Conservation (phyloP, 1,140 invertebrate genomes). For the Trichonephila clavipes region DNA sequence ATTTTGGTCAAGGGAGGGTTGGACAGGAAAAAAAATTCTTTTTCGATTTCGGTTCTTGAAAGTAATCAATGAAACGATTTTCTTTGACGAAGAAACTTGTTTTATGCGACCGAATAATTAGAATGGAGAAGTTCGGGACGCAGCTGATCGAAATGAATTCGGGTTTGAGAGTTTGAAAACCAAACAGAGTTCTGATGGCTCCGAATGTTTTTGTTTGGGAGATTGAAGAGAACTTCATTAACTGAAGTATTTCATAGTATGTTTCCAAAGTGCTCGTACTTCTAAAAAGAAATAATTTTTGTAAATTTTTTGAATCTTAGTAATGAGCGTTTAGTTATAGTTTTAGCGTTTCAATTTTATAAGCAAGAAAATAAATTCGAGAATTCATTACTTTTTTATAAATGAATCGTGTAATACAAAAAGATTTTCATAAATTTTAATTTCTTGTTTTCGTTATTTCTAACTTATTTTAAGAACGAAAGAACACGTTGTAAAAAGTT, state of each 20-base stretch:
- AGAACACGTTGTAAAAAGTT: no score
- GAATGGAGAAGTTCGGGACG: constrained; percentile 16
- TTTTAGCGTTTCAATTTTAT: no score
- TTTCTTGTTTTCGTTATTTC: no score
- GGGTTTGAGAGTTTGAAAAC: not conserved
- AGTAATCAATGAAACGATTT: constrained; percentile 58
- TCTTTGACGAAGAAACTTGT: constrained; percentile 60
- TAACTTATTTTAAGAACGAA: no score
- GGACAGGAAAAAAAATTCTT: not conserved
- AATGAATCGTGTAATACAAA: no score
- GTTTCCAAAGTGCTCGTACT: not conserved
- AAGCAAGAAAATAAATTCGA: no score
- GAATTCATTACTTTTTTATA: no score
- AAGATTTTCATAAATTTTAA: no score
- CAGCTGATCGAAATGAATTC: constrained; percentile 25
- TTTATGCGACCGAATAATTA: constrained; percentile 55
- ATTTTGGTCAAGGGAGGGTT: constrained; percentile 40
- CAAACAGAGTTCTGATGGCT: not conserved
- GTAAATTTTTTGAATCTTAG: not conserved
- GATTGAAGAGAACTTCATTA: not conserved
- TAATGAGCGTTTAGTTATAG: no score
- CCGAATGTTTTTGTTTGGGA: not conserved
- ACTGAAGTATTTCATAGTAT: not conserved
- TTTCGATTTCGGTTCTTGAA: constrained; percentile 15
- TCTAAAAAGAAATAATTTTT: not conserved